Conservation (phyloP, 2,113 vertebrate genomes). For the Mormyrus lacerda region DNA sequence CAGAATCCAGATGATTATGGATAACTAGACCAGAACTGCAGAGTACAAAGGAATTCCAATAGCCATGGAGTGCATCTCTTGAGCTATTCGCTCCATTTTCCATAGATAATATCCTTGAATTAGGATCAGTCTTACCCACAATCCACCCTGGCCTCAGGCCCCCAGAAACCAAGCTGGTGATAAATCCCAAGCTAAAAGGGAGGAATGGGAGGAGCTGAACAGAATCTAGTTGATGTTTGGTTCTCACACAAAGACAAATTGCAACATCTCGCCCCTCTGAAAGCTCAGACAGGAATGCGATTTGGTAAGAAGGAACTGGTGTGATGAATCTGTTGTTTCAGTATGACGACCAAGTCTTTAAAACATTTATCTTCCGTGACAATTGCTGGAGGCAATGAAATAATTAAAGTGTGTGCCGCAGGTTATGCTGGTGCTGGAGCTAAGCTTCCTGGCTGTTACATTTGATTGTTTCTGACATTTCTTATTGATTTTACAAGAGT, state of each 20-base stretch:
- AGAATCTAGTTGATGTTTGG: not conserved
- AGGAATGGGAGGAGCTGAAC: not conserved
- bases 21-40: not conserved
- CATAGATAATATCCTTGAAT: conserved; percentile 18
- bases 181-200: conserved; percentile 16
- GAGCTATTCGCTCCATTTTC: not conserved
- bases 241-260: not conserved
- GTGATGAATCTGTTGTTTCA: conserved; percentile 13
- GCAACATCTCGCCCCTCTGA: not conserved
- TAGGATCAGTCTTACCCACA: not conserved
- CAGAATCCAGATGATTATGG: not conserved
- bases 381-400: conserved; percentile 5
- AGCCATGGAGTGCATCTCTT: not conserved
- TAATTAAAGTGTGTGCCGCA: conserved; percentile 3
- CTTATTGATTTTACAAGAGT: not conserved
- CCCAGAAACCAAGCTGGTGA: not conserved
- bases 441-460: not conserved
- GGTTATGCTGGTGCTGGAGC: not conserved
- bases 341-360: not conserved
- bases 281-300: not conserved
- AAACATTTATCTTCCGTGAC: conserved; percentile 13
- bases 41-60: not conserved
- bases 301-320: not conserved
- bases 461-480: not conserved
- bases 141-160: not conserved